Percentiles rank a stretch among this genome's conserved stretches.
Evolutionary conservation across 1,140 invertebrate species (phyloP).

Genomic region (Contarinia nasturtii): DNA sequence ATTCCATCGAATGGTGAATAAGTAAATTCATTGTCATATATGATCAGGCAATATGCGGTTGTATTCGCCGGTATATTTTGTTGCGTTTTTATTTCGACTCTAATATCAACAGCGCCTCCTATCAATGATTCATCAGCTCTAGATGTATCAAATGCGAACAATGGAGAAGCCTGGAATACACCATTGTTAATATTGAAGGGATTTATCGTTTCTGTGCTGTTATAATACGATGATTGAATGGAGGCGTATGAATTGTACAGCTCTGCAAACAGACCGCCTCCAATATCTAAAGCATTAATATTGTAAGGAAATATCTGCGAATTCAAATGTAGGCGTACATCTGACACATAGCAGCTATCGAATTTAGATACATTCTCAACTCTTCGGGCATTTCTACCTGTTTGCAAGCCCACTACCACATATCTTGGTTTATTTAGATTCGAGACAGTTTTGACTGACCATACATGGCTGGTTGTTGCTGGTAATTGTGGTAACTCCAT

Average conservation of each 20-base stretch:
- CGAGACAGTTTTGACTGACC: slow-evolving; percentile 14
- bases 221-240: slow-evolving; percentile 13
- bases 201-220: not conserved
- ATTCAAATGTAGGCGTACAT: slow-evolving; percentile 13
- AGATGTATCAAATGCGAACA: slow-evolving; percentile 11
- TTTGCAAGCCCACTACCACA: slow-evolving; percentile 12
- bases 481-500: slow-evolving; percentile 20
- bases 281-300: slow-evolving; percentile 10
- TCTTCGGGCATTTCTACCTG: slow-evolving; percentile 6
- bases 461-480: slow-evolving; percentile 10
- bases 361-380: slow-evolving; percentile 7
- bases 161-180: slow-evolving; percentile 2
- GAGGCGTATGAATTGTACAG: slow-evolving; percentile 12
- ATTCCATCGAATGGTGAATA: no score
- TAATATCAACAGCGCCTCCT: slow-evolving; percentile 10
- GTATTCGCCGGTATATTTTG: slow-evolving; percentile 8
- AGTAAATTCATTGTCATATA: slow-evolving; percentile 8
- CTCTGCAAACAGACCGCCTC: slow-evolving; percentile 5
- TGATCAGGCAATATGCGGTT: slow-evolving; percentile 11
- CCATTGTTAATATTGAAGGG: slow-evolving; percentile 4
- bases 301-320: slow-evolving; percentile 14
- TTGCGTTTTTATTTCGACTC: slow-evolving; percentile 10
- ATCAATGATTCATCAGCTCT: slow-evolving; percentile 10
- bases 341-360: slow-evolving; percentile 12
- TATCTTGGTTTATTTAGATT: slow-evolving; percentile 16